A percentile compares a stretch with the other conserved stretches of the same genome.
These are phyloP conservation scores for Amiota minor DNA, from an alignment of 2,888 invertebrate genomes.

Conservation along the genomic window DNA sequence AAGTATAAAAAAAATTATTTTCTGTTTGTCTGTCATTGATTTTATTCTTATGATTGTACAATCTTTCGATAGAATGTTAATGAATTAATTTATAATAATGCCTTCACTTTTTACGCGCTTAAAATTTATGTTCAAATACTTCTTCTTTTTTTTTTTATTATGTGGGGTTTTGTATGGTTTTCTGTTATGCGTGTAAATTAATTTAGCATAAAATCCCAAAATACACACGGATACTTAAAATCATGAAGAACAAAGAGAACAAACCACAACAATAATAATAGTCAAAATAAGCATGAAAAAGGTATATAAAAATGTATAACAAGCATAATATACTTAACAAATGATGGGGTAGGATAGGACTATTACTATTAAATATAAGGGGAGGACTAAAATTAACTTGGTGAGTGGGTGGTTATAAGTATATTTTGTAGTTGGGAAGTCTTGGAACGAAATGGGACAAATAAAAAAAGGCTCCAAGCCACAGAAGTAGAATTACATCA, in stretches of 20 bases:
- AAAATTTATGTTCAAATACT: neutral
- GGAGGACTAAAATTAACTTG: too few species aligned
- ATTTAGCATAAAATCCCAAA: neutral
- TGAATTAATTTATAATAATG: conserved; percentile 25
- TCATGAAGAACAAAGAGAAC: too few species aligned
- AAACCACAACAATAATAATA: too few species aligned
- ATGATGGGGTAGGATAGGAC: neutral
- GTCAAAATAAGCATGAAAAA: conserved; percentile 1
- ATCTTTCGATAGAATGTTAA: conserved; percentile 9
- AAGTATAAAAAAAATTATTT: too few species aligned
- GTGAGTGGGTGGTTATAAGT: too few species aligned
- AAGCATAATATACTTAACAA: conserved; percentile 9
- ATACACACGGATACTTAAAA: neutral
- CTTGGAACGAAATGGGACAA: neutral
- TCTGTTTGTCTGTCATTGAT: too few species aligned
- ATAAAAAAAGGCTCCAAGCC: conserved; percentile 1
- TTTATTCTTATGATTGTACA: too few species aligned
- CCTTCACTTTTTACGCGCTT: conserved; percentile 3
- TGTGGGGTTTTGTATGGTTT: neutral
- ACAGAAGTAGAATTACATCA: conserved; percentile 1
- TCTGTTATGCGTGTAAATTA: conserved; percentile 19
- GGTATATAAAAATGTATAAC: conserved; percentile 4
- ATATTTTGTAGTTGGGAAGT: too few species aligned
- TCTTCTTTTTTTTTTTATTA: neutral
- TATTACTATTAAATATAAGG: too few species aligned